These are phyloP conservation scores for Polyploca ridens DNA, from an alignment of 2,888 invertebrate species.

Conservation along the genomic window DNA sequence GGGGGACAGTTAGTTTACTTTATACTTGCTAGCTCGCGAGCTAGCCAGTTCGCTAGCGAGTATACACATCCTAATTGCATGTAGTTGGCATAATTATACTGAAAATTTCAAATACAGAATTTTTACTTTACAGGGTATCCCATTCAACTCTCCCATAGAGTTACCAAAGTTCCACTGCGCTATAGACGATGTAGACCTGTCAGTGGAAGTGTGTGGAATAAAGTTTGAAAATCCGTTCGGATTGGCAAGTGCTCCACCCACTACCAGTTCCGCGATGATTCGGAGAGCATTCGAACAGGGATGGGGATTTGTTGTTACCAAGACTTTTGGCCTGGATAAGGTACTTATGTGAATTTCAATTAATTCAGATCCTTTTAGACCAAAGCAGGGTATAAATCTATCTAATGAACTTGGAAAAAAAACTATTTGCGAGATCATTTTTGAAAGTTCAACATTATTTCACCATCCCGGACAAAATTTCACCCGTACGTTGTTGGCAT, in stretches of 20 bases:
- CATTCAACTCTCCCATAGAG: slow-evolving; percentile 86
- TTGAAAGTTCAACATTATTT: no score
- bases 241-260: slow-evolving; percentile 98
- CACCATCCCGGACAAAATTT: no score
- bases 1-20: no score
- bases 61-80: neutral
- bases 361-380: neutral
- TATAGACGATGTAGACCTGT: slow-evolving; percentile 97
- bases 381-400: no score
- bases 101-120: neutral
- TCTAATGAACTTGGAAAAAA: no score
- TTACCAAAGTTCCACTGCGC: slow-evolving; percentile 97
- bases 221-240: slow-evolving; percentile 99
- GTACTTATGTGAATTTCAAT: slow-evolving; percentile 70
- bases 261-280: slow-evolving; percentile 97
- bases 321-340: slow-evolving; percentile 98
- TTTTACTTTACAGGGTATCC: slow-evolving; percentile 76
- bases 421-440: no score
- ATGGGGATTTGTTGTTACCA: slow-evolving; percentile 99
- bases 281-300: slow-evolving; percentile 97
- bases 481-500: no score
- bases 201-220: slow-evolving; percentile 96
- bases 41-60: no score
- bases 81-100: neutral
- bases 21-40: no score